Percentiles rank a stretch among this genome's conserved stretches.
phyloP scores from a whole-genome alignment of 2,113 vertebrate species.

The Cardinalis cardinalis region DNA sequence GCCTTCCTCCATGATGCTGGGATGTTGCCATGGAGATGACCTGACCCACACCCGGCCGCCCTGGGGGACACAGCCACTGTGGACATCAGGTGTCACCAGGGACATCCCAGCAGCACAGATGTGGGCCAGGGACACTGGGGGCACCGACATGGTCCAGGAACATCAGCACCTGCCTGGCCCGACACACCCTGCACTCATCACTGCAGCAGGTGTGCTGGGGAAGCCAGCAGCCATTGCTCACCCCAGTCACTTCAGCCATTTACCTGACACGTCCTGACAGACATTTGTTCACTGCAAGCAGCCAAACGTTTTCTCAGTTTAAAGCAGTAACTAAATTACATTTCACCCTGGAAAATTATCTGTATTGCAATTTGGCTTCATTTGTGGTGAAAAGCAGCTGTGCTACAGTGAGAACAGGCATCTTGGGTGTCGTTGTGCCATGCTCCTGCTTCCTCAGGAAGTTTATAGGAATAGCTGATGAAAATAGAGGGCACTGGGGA shows the following conservation, averaged over 20 bases:
- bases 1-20: background rate
- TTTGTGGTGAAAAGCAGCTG: background rate
- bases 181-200: background rate
- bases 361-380: background rate
- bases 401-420: background rate
- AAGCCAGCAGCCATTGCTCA: accelerated
- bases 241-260: background rate
- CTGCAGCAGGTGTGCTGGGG: accelerated
- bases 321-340: background rate
- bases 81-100: background rate
- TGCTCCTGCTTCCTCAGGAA: background rate
- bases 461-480: background rate
- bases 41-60: background rate
- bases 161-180: background rate
- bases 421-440: accelerated
- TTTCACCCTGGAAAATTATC: background rate
- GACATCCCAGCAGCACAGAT: background rate
- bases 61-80: accelerated
- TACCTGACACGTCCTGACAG: accelerated
- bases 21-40: background rate
- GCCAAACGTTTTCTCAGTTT: background rate
- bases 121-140: background rate
- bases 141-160: background rate
- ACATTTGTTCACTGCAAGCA: background rate
- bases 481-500: accelerated